Percentiles rank a stretch among this genome's conserved stretches.
Conservation (phyloP, 1,140 invertebrate genomes). For the Drosophila nikananu region DNA sequence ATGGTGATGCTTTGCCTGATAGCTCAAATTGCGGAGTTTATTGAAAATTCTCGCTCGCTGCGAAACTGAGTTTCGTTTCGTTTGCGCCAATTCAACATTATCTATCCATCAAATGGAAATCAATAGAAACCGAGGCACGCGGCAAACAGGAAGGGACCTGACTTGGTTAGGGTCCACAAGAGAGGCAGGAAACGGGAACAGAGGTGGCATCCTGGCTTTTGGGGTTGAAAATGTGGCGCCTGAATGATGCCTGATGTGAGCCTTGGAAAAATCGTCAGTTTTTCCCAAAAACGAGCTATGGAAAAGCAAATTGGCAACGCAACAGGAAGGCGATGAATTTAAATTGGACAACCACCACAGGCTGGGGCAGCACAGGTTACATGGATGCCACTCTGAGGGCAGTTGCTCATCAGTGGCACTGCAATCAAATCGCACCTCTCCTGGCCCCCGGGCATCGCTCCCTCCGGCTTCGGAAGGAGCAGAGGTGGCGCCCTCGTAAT, state of each 20-base stretch:
- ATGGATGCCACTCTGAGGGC: too few relatives aligned
- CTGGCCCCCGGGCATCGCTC: background rate
- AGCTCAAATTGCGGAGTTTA: constrained; percentile 9
- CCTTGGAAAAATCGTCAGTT: background rate
- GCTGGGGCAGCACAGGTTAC: background rate
- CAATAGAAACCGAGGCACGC: constrained; percentile 34
- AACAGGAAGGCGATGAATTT: constrained; percentile 2
- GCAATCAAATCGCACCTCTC: constrained; percentile 1
- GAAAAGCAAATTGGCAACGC: background rate
- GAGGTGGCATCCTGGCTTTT: background rate
- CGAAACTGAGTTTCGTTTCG: background rate
- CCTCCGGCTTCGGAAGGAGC: too few relatives aligned
- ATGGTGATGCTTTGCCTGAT: background rate
- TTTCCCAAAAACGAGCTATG: background rate
- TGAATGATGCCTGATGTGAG: background rate
- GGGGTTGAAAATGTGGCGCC: constrained; percentile 1
- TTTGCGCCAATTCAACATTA: constrained; percentile 12
- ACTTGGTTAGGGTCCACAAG: constrained; percentile 12
- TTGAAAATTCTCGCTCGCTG: constrained; percentile 9
- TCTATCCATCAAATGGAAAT: constrained; percentile 42
- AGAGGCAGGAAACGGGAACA: background rate
- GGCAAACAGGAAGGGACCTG: constrained; percentile 31
- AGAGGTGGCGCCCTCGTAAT: constrained; percentile 40
- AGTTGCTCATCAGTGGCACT: background rate
- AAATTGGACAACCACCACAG: background rate